Evolutionary conservation across 2,113 vertebrate genomes (phyloP), one percentile per base, ranked within the genome.

Genomic region (Cettia cetti): DNA sequence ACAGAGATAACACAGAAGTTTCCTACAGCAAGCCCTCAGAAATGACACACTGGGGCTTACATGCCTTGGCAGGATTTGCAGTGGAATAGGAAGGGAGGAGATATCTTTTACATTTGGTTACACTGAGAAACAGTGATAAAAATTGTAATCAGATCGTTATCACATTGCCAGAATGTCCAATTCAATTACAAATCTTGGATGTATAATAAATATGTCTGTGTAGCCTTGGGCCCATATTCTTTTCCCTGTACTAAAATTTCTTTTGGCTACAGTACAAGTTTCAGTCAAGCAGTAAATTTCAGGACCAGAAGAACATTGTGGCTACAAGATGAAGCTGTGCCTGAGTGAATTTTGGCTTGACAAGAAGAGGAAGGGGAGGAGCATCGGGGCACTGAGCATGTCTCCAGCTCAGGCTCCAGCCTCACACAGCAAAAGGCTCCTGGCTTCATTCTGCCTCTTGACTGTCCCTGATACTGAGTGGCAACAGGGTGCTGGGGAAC

Each of bases 151-250:
- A 76, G 86, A 85, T 90, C 42, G 74, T 95, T 92, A 97, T 94
- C 84, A 33, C 49, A 1, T 86, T 93, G 49, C 82, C 69, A 92
- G 79, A 93, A 88, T 71, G 83, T 83, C 82, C 76, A 90, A 82
- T 76, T 86, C 92, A 92, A 69, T 94, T 94, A 92, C 56, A 96
- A 93, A 79, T 89, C 69, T 82, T 90, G 66, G 44, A 71, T 75
- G 37, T 70, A 60, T 88, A 75, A 82, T 81, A 87, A 95, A 77
- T 89, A 92, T 3, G 3, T 39, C 63, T 42, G 21, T 44, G 47
- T 42, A 95, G 71, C 82, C 79, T 81, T 65, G 45, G 52, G 79
- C 27, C 44, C 39, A 18, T 86, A 52, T 86, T 66, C 39, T 76
- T 83, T 86, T 70, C 53, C 31, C 12, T 39, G 27, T 49, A 44